phyloP scores from a whole-genome alignment of 2,113 vertebrate genomes.

The Caloenas nicobarica region DNA sequence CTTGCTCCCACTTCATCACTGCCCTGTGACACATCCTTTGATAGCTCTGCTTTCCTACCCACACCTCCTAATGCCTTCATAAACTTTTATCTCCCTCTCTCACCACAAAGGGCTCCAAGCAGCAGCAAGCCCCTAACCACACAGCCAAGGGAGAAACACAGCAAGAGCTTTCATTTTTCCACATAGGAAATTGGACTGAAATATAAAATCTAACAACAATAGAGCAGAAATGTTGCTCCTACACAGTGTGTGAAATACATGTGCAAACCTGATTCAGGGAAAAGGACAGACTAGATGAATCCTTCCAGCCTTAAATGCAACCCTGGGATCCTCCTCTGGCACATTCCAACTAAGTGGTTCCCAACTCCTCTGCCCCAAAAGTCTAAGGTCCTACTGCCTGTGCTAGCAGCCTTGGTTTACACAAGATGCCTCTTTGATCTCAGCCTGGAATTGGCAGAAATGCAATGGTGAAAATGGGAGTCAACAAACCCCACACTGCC shows the following conservation, averaged over 20 bases:
- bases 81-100: not conserved
- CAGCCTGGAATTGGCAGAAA: not conserved
- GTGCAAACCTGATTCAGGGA: not conserved
- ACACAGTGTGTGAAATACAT: not conserved
- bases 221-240: not conserved
- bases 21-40: not conserved
- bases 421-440: rapidly evolving
- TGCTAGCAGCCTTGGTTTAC: not conserved
- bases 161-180: not conserved
- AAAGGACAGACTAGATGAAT: not conserved
- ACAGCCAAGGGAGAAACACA: not conserved
- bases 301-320: not conserved
- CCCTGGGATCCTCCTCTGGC: not conserved
- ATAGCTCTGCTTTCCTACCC: not conserved
- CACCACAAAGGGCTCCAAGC: not conserved
- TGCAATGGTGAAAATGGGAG: not conserved
- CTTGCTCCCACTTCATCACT: not conserved
- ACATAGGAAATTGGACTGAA: not conserved
- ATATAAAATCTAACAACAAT: not conserved
- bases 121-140: not conserved
- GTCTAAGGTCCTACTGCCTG: not conserved
- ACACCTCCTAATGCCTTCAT: not conserved
- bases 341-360: not conserved
- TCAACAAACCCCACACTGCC: not conserved
- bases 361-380: rapidly evolving